Evolutionary conservation across 2,888 invertebrate genomes (phyloP), one percentile per base, ranked within the genome.

Genomic region (Galeruca laticollis): DNA sequence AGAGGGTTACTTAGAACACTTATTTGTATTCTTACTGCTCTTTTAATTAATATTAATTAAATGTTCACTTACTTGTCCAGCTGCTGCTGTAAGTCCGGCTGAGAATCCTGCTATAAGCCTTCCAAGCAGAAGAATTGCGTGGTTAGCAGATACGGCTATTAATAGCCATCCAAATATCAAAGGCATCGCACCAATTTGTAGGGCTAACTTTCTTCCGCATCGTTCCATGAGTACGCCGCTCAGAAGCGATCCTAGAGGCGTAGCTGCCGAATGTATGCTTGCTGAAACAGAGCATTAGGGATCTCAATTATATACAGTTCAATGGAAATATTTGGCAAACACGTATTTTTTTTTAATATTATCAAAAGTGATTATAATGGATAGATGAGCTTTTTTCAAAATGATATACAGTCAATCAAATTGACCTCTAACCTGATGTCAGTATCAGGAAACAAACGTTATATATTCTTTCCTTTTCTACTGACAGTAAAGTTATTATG

Each of bases 211-310:
- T 67, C 93, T 87, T 0, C 93, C 93, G 77, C 91, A 88, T 47
- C 87, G 87, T 78, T 93, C 93, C 86, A 93, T 90, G 60, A 93
- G 83, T 0, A 92, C 88, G 0, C 93, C 94, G 0, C 93, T 92
- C 40, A 92, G 76, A 78, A 94, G 85, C 0, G 93, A 91, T 0
- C 93, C 94, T 0, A 93, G 80, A 0, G 94, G 94, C 0, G 93
- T 93, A 0, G 93, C 93, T 66, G 93, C 89, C 33, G 93, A 93
- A 81, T 94, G 94, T 11, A 94, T 89, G 78, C 93, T 92, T 3
- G 93, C 94, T 94, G 86, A 9, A 82, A 82, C 67, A 70, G 69
- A 2, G 26, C 3, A 26, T 26, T 6, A 26, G 4, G 3, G 3
- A 26, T 26, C 6, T 26, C 26, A 26, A 3, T 3, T 26, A 26